These are phyloP conservation scores for Romanogobio albipinnatus DNA, from an alignment of 2,113 vertebrate species.

Conservation along the genomic window DNA sequence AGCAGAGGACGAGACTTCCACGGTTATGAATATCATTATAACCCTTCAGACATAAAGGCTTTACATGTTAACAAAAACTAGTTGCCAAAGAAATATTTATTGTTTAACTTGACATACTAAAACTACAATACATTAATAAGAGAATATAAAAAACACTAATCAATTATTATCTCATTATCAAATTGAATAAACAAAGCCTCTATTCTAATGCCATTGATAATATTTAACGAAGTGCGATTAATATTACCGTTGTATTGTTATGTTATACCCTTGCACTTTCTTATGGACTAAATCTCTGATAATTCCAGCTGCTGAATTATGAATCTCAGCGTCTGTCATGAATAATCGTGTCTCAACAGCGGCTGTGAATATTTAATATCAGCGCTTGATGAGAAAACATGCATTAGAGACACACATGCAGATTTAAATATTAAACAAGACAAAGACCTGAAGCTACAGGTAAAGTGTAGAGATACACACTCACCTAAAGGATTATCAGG, in stretches of 20 bases:
- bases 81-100: too few relatives aligned
- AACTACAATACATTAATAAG: too few relatives aligned
- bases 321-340: conserved; percentile 22
- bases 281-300: neutral
- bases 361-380: conserved; percentile 15
- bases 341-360: neutral
- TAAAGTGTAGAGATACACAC: neutral
- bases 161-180: too few relatives aligned
- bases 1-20: neutral
- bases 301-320: conserved; percentile 35
- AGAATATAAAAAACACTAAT: too few relatives aligned
- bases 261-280: neutral
- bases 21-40: too few relatives aligned
- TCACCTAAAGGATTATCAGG: too few relatives aligned
- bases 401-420: neutral
- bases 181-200: too few relatives aligned
- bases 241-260: too few relatives aligned
- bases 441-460: neutral
- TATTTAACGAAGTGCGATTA: neutral
- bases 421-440: neutral
- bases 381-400: neutral
- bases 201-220: neutral
- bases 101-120: too few relatives aligned
- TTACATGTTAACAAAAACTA: too few relatives aligned
- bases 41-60: too few relatives aligned